A percentile compares a stretch with the other conserved stretches of the same genome.
phyloP scores from a whole-genome alignment of 2,888 invertebrate genomes.

The Rapana venosa region DNA sequence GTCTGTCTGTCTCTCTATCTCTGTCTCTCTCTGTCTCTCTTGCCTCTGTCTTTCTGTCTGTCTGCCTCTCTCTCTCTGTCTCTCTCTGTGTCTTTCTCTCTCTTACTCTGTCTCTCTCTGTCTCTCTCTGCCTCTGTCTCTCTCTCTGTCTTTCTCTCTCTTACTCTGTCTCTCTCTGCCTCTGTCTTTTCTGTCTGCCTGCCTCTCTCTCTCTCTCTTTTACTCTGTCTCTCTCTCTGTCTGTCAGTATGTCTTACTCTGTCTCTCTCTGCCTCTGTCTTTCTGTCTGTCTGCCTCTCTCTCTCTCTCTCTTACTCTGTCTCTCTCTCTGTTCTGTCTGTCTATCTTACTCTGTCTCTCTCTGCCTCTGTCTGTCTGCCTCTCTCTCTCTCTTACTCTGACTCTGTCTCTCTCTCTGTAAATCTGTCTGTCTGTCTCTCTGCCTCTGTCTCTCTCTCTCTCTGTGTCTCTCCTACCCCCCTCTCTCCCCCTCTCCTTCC shows the following conservation, averaged over 20 bases:
- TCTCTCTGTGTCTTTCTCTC: neutral
- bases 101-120: neutral
- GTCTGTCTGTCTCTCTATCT: neutral
- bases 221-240: neutral
- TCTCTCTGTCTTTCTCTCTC: constrained; percentile 2
- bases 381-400: neutral
- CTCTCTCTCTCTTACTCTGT: neutral
- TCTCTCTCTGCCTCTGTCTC: neutral
- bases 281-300: neutral
- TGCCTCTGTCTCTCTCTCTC: constrained; percentile 22
- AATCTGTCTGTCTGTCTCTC: constrained; percentile 18
- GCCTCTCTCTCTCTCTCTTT: neutral
- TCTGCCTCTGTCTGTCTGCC: neutral
- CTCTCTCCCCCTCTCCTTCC: no score
- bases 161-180: neutral
- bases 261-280: neutral
- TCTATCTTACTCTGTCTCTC: neutral
- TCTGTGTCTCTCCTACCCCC: neutral
- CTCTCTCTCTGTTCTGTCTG: constrained; percentile 4
- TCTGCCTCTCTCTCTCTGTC: neutral
- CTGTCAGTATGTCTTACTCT: neutral
- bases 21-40: no score
- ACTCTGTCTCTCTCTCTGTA: neutral
- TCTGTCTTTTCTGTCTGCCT: neutral
- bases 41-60: no score